phyloP scores from a whole-genome alignment of 2,797 vertebrate species.

The Bradypus variegatus region DNA sequence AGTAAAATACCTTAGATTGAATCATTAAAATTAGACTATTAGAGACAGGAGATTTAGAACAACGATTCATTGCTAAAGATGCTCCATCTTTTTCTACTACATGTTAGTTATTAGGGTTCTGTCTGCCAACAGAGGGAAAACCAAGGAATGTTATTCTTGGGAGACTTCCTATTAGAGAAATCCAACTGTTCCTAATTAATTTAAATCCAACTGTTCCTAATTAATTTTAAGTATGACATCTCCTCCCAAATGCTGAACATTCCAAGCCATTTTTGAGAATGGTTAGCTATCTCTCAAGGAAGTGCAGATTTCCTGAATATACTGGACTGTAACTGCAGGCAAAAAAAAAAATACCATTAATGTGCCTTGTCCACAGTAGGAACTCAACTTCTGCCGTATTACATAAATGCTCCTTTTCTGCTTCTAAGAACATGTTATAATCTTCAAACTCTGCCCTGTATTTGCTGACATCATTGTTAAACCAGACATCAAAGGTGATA shows the following conservation, averaged over 20 bases:
- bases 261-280: slow-evolving; percentile 48
- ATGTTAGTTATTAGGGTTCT: not conserved
- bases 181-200: slow-evolving; percentile 50
- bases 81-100: slow-evolving; percentile 9
- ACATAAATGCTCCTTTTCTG: slow-evolving; percentile 25
- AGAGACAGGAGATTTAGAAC: slow-evolving; percentile 11
- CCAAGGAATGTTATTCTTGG: slow-evolving; percentile 36
- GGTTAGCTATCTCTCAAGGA: not conserved
- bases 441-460: slow-evolving; percentile 25
- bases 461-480: slow-evolving; percentile 36
- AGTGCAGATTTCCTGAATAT: slow-evolving; percentile 26
- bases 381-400: not conserved
- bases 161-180: not conserved
- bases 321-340: not conserved
- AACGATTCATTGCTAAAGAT: slow-evolving; percentile 11
- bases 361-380: not conserved
- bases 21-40: slow-evolving; percentile 21
- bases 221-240: slow-evolving; percentile 49
- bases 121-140: slow-evolving; percentile 34
- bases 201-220: slow-evolving; percentile 48
- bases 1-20: not conserved
- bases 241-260: slow-evolving; percentile 43
- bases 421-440: slow-evolving; percentile 21
- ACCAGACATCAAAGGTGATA: not conserved
- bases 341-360: slow-evolving; percentile 16